These are phyloP conservation scores for Raphicerus campestris DNA, from an alignment of 2,113 vertebrate genomes.

Conservation along the genomic window DNA sequence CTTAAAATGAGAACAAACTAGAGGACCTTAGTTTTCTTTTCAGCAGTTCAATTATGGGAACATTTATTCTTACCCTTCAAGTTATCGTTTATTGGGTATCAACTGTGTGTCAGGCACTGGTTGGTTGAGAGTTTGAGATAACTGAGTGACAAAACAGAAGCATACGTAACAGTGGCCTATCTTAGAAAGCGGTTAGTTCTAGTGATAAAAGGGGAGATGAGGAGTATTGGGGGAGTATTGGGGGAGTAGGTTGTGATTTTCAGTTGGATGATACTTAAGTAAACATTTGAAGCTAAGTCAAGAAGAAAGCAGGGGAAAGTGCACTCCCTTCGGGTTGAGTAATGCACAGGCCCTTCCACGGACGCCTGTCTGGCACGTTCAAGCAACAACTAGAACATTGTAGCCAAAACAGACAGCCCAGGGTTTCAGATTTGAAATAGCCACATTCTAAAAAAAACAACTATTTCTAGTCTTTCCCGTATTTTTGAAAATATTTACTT, in stretches of 20 bases:
- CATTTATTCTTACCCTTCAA: not conserved
- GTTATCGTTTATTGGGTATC: not conserved
- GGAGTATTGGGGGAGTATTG: too few species aligned
- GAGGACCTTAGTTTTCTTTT: not conserved
- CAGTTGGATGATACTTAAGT: not conserved
- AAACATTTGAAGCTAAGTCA: not conserved
- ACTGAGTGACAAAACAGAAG: not conserved
- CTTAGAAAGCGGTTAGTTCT: not conserved
- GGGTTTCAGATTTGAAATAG: not conserved
- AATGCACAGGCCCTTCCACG: accelerated
- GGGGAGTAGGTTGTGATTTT: not conserved
- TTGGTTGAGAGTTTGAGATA: not conserved
- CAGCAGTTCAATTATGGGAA: not conserved
- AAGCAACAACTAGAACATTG: too few species aligned
- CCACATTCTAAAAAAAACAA: not conserved
- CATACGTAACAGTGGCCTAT: accelerated
- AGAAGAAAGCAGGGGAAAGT: not conserved
- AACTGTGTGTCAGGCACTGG: not conserved
- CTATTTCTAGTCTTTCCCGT: not conserved
- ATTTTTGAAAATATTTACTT: slow-evolving; percentile 24
- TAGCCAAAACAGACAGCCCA: not conserved
- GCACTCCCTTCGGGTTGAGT: accelerated
- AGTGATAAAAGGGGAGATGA: not conserved
- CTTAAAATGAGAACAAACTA: not conserved
- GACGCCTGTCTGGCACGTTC: too few species aligned